Conservation (phyloP, 2,113 vertebrate genomes). For the Antechinus flavipes region DNA sequence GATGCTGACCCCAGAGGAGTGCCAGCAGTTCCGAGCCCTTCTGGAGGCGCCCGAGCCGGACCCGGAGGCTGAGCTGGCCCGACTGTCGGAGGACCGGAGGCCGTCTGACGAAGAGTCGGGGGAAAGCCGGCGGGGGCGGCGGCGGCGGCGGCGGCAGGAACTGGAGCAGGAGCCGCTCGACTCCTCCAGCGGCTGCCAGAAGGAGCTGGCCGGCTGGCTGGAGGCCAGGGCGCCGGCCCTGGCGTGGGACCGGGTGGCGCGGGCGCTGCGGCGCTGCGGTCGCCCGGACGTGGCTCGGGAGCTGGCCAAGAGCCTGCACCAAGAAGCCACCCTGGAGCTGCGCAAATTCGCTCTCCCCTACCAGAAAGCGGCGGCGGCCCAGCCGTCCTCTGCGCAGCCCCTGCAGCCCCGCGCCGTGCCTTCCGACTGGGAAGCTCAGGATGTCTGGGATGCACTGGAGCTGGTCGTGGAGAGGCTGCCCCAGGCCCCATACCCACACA, state of each 20-base stretch:
- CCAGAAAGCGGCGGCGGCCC: fast-evolving
- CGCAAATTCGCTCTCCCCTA: conserved; percentile 67
- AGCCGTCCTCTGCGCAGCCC: background rate
- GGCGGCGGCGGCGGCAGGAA: background rate
- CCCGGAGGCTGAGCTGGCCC: conserved; percentile 50
- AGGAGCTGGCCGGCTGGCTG: conserved; percentile 76
- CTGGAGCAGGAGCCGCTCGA: background rate
- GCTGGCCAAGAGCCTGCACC: conserved; percentile 85
- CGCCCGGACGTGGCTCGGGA: conserved; percentile 82
- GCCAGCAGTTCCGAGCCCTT: conserved; percentile 68
- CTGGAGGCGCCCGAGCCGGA: conserved; percentile 39
- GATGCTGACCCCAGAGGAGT: conserved; percentile 80
- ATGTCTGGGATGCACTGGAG: conserved; percentile 78
- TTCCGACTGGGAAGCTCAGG: background rate
- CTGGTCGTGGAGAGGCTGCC: conserved; percentile 83
- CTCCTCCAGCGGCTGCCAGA: conserved; percentile 60
- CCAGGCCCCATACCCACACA: conserved; percentile 76
- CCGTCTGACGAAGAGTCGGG: background rate
- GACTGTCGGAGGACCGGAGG: conserved; percentile 36
- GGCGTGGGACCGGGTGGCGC: conserved; percentile 82
- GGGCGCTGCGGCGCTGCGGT: conserved; percentile 71
- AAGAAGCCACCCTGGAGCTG: conserved; percentile 83
- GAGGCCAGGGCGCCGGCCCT: background rate
- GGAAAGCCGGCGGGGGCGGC: background rate
- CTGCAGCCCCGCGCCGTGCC: background rate